Conservation (phyloP, 2,888 invertebrate genomes). For the Ptychoptera albimana region DNA sequence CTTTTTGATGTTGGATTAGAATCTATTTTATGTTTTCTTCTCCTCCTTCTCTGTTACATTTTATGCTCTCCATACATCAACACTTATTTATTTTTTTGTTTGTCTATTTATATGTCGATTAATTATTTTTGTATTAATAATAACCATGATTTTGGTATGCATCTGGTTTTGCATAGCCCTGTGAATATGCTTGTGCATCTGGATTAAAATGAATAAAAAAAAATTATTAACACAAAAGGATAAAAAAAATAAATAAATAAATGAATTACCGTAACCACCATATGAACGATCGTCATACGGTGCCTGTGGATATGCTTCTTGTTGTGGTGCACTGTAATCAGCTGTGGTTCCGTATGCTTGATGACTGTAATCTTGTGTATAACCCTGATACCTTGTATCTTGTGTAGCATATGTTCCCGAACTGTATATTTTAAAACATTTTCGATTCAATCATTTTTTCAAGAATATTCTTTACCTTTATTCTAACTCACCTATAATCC, state of each 20-base stretch:
- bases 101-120: neutral
- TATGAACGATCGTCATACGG: slow-evolving; percentile 28
- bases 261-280: slow-evolving; percentile 27
- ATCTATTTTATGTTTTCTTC: no score
- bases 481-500: slow-evolving; percentile 16
- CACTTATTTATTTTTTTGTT: no score
- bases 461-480: no score
- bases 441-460: no score
- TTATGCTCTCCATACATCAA: no score
- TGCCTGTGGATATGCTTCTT: slow-evolving; percentile 26
- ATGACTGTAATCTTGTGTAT: slow-evolving; percentile 26
- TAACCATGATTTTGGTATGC: slow-evolving; percentile 20
- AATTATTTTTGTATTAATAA: slow-evolving; percentile 4
- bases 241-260: slow-evolving; percentile 1
- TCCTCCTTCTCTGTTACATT: no score
- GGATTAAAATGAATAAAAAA: slow-evolving; percentile 5
- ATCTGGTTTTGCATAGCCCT: slow-evolving; percentile 27
- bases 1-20: no score
- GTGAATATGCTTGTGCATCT: slow-evolving; percentile 29
- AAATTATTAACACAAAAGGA: neutral
- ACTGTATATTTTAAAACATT: neutral
- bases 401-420: slow-evolving; percentile 19
- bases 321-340: slow-evolving; percentile 27
- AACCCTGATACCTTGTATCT: slow-evolving; percentile 27
- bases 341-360: slow-evolving; percentile 28